A percentile compares a stretch with the other conserved stretches of the same genome.
phyloP scores from a whole-genome alignment of 2,888 invertebrate genomes.

The Euproctis similis region DNA sequence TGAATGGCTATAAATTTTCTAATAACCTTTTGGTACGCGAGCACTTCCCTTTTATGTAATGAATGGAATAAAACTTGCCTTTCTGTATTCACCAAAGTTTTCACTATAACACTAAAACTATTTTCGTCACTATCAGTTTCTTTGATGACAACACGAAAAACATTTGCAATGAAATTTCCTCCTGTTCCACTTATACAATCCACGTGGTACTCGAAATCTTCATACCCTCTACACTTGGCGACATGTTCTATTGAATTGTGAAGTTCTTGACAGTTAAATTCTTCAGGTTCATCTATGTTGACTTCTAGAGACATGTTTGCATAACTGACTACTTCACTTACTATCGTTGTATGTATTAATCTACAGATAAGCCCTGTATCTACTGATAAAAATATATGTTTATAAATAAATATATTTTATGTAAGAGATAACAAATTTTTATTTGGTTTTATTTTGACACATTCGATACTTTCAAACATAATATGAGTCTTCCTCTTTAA shows the following conservation, averaged over 20 bases:
- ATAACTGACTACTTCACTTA: slow-evolving; percentile 4
- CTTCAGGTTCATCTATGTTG: slow-evolving; percentile 63
- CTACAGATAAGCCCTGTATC: slow-evolving; percentile 22
- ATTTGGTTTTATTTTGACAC: no score
- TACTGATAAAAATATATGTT: slow-evolving; percentile 22
- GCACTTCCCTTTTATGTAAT: slow-evolving; percentile 53
- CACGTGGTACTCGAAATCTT: slow-evolving; percentile 52
- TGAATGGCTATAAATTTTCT: slow-evolving; percentile 40
- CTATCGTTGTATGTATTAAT: slow-evolving; percentile 18
- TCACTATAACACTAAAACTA: slow-evolving; percentile 46
- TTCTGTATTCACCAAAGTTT: slow-evolving; percentile 53
- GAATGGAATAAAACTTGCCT: slow-evolving; percentile 54
- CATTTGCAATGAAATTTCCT: slow-evolving; percentile 53
- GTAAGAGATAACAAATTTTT: no score
- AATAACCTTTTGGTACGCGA: slow-evolving; percentile 42
- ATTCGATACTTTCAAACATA: no score
- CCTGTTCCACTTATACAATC: slow-evolving; percentile 52
- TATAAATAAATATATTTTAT: no score
- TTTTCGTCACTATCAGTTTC: slow-evolving; percentile 31
- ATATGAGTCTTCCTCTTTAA: no score
- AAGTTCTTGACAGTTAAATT: slow-evolving; percentile 53
- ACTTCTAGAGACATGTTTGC: slow-evolving; percentile 61
- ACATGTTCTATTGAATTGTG: slow-evolving; percentile 46
- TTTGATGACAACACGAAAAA: slow-evolving; percentile 50
- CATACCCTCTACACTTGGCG: slow-evolving; percentile 36